Conservation (phyloP, 2,797 vertebrate species). For the Galaxias olidus region DNA sequence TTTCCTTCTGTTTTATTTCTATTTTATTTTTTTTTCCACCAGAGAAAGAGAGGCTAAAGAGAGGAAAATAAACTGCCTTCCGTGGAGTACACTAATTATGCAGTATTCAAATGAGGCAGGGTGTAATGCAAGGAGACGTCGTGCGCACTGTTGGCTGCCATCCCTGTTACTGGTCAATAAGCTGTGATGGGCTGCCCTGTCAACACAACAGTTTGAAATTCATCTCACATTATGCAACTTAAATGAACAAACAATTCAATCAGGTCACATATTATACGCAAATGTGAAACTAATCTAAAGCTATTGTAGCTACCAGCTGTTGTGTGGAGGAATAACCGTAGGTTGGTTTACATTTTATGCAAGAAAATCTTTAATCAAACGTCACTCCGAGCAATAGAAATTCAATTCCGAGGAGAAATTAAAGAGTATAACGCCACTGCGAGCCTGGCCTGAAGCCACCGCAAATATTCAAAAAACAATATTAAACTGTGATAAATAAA, state of each 20-base stretch:
- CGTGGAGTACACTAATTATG: slow-evolving; percentile 61
- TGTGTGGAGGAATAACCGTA: slow-evolving; percentile 42
- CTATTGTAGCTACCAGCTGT: slow-evolving; percentile 58
- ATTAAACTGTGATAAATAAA: slow-evolving; percentile 77
- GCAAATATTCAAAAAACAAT: slow-evolving; percentile 79
- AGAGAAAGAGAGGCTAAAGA: slow-evolving; percentile 67
- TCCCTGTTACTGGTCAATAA: slow-evolving; percentile 55
- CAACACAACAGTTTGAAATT: slow-evolving; percentile 24
- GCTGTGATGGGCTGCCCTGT: slow-evolving; percentile 41
- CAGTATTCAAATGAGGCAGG: slow-evolving; percentile 24
- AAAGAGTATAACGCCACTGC: slow-evolving; percentile 68
- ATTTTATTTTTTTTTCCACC: slow-evolving; percentile 63
- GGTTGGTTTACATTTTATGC: slow-evolving; percentile 65
- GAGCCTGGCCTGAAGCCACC: slow-evolving; percentile 68
- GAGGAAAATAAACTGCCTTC: slow-evolving; percentile 66
- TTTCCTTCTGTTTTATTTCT: slow-evolving; percentile 75
- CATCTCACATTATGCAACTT: slow-evolving; percentile 22
- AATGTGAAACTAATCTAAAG: slow-evolving; percentile 50
- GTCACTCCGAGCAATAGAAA: slow-evolving; percentile 63
- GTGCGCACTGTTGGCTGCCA: slow-evolving; percentile 46
- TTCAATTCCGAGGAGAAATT: slow-evolving; percentile 76
- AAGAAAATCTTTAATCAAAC: slow-evolving; percentile 70
- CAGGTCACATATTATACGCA: slow-evolving; percentile 52
- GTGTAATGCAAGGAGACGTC: slow-evolving; percentile 58
- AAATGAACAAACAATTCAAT: slow-evolving; percentile 60